Percentiles rank a stretch among this genome's conserved stretches.
Conservation (phyloP, 1,140 invertebrate genomes). For the Pectinophora gossypiella region DNA sequence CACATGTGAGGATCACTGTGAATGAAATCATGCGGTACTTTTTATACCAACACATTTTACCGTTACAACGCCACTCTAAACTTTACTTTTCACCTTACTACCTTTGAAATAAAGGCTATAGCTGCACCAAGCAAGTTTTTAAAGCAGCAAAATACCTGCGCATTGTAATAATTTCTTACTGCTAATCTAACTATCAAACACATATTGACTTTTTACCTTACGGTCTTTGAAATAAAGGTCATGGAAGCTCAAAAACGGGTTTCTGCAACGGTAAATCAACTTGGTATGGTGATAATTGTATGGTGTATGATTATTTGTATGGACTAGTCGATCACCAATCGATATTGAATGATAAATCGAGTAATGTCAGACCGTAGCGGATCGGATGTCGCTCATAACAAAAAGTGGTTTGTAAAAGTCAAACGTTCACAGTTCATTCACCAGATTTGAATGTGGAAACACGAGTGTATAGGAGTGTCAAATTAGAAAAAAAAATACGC, state of each 20-base stretch:
- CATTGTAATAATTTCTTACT: no score
- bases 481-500: no score
- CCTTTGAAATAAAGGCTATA: background rate
- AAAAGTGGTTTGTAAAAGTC: conserved; percentile 33
- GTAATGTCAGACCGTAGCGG: conserved; percentile 31
- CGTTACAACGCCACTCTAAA: background rate
- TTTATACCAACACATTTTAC: conserved; percentile 23
- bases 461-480: no score
- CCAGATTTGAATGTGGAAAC: conserved; percentile 26
- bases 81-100: background rate
- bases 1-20: conserved; percentile 18
- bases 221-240: no score
- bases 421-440: conserved; percentile 36
- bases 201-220: no score
- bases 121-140: background rate
- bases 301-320: no score
- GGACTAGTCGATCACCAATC: conserved; percentile 52
- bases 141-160: background rate
- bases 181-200: no score
- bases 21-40: conserved; percentile 52
- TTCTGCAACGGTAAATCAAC: no score
- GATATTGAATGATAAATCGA: conserved; percentile 55
- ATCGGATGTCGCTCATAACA: conserved; percentile 25
- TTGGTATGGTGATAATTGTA: conserved; percentile 42
- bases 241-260: no score